Evolutionary conservation across 1,140 invertebrate species (phyloP), one percentile per base, ranked within the genome.

Genomic region (Neodiprion virginianus): DNA sequence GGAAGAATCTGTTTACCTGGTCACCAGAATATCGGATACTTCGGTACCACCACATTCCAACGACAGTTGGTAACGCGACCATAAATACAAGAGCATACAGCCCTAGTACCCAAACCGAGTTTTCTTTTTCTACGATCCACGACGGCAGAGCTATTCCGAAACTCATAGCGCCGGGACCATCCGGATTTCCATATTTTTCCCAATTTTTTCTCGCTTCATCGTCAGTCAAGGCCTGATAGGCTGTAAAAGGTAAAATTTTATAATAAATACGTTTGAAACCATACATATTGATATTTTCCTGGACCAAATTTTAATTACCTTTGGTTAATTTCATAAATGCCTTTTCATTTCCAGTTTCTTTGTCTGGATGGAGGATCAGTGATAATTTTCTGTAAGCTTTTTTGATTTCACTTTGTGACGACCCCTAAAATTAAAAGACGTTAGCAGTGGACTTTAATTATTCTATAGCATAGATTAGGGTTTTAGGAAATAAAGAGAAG

Each of bases 121-220:
- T 99, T 89, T 99, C 96, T 87, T 99, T 98, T 85, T 99, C 98
- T n/a, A 99, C 97, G 87, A 99, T 99, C 98, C 98, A 99, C 72
- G 98, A 99, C 21, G 99, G 99, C 67, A 99, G 89, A 66, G 98
- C 99, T 86, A 99, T 99, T 77, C 99, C 98, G 92, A 99, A 99
- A 81, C 96, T 97, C 93, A 98, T 99, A 23, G 97, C 97, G 78
- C 97, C 97, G 48, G 99, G 99, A 7, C 99, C 99, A 93, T 99
- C 98, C 12, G 98, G 98, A 91, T 99, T 99, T 53, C 99, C 99
- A 92, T 99, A 99, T 86, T 97, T 96, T 85, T 99, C 96, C 96
- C 97, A 99, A 89, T 99, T 99, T 86, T 95, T 94, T 80, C 96
- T 92, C 8, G 98, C 95, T 88, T 98, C 97, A 81, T 99, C 97